Percentiles rank a stretch among this genome's conserved stretches.
Evolutionary conservation across 2,797 vertebrate species (phyloP).

Genomic region (Mionectes olivaceus): DNA sequence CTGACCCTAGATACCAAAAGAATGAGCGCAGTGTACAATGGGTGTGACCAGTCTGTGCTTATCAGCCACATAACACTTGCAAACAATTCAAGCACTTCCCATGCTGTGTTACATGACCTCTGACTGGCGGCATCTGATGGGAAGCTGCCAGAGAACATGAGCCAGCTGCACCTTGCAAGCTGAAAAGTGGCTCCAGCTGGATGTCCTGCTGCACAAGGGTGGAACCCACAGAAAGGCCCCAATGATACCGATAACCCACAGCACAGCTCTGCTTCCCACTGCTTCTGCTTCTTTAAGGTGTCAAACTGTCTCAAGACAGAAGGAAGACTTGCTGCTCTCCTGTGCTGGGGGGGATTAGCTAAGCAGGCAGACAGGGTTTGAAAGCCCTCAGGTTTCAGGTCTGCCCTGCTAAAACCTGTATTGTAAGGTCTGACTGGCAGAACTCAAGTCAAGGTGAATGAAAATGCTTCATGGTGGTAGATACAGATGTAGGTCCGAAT

Average conservation of each 20-base stretch:
- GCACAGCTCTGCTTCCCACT: not conserved
- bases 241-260: fast-evolving
- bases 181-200: not conserved
- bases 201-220: not conserved
- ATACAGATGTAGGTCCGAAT: not conserved
- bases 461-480: not conserved
- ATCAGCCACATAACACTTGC: not conserved
- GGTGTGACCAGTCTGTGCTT: not conserved
- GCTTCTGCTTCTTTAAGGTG: not conserved
- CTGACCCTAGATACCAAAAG: not conserved
- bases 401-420: constrained; percentile 5
- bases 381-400: not conserved
- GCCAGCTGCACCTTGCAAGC: not conserved
- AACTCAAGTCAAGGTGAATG: not conserved
- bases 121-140: not conserved
- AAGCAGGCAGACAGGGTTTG: constrained; percentile 8
- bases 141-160: not conserved
- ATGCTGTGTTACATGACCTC: not conserved
- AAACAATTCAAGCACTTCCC: not conserved
- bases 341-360: not conserved
- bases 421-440: not conserved
- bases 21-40: not conserved
- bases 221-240: not conserved
- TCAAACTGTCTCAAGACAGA: not conserved
- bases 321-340: not conserved